phyloP scores from a whole-genome alignment of 2,888 invertebrate genomes.

The Scotopteryx bipunctaria region DNA sequence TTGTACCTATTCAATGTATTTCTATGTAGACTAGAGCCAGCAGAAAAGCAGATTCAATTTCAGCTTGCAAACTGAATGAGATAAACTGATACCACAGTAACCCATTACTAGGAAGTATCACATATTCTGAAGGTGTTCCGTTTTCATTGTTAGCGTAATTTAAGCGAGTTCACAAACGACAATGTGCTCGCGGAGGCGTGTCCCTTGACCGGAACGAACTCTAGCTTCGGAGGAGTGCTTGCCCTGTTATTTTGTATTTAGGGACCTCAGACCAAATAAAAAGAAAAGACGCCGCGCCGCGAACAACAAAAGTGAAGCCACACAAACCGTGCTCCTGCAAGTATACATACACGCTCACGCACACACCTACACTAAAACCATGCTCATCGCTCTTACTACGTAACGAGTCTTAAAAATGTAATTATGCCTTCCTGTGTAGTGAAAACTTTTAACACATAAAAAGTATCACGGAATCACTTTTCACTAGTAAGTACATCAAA shows the following conservation, averaged over 20 bases:
- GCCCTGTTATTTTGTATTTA: slow-evolving; percentile 2
- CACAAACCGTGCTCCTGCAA: no score
- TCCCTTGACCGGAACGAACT: slow-evolving; percentile 42
- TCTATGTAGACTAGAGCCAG: neutral
- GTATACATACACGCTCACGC: no score
- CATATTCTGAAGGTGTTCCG: slow-evolving; percentile 28
- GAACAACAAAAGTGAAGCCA: no score
- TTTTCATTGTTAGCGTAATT: slow-evolving; percentile 33
- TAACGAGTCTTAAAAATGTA: no score
- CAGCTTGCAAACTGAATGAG: slow-evolving; percentile 1
- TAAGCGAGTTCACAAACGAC: slow-evolving; percentile 44
- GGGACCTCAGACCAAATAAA: no score
- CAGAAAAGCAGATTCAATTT: neutral
- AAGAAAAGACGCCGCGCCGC: no score
- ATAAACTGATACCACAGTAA: slow-evolving; percentile 1
- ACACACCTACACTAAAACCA: no score
- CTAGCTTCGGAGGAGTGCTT: slow-evolving; percentile 26
- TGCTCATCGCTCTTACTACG: no score
- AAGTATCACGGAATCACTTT: no score
- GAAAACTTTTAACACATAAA: no score
- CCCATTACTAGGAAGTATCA: slow-evolving; percentile 19
- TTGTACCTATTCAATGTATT: neutral
- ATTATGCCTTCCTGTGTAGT: no score
- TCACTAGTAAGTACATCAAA: no score
- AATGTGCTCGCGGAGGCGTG: slow-evolving; percentile 59